These are phyloP conservation scores for Xenus cinereus DNA, from an alignment of 2,113 vertebrate species.

Conservation along the genomic window DNA sequence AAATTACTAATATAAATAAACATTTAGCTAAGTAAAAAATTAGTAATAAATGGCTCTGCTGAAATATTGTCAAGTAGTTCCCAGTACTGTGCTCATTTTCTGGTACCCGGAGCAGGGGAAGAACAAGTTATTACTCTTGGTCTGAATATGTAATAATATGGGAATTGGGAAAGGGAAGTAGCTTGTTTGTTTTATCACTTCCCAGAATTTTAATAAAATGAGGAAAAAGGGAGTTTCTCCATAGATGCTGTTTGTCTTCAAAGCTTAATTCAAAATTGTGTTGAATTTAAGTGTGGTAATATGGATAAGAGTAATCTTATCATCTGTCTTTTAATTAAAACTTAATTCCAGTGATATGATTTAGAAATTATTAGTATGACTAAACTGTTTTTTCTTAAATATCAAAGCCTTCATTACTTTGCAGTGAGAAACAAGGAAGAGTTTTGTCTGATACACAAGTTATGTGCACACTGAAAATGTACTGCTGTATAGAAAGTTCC, in stretches of 20 bases:
- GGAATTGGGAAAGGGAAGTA: constrained; percentile 18
- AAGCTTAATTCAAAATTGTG: background rate
- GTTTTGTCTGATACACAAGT: background rate
- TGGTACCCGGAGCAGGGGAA: background rate
- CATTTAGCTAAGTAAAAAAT: background rate
- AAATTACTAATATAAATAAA: background rate
- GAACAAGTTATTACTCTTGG: background rate
- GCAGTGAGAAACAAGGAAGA: background rate
- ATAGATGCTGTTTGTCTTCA: background rate
- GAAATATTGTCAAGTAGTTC: background rate
- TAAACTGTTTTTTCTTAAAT: background rate
- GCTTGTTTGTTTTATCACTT: background rate
- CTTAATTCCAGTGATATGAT: background rate
- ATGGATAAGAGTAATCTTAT: background rate
- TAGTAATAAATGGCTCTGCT: background rate
- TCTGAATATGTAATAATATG: background rate
- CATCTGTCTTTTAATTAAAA: background rate
- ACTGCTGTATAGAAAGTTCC: background rate
- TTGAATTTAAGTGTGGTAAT: background rate
- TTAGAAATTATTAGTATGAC: background rate
- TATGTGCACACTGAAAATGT: background rate
- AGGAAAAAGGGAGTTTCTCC: background rate
- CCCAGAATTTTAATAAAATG: background rate
- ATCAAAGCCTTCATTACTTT: background rate
- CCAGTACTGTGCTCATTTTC: background rate